These are phyloP conservation scores for Mus spicilegus DNA, from an alignment of 2,113 vertebrate species.

Conservation along the genomic window DNA sequence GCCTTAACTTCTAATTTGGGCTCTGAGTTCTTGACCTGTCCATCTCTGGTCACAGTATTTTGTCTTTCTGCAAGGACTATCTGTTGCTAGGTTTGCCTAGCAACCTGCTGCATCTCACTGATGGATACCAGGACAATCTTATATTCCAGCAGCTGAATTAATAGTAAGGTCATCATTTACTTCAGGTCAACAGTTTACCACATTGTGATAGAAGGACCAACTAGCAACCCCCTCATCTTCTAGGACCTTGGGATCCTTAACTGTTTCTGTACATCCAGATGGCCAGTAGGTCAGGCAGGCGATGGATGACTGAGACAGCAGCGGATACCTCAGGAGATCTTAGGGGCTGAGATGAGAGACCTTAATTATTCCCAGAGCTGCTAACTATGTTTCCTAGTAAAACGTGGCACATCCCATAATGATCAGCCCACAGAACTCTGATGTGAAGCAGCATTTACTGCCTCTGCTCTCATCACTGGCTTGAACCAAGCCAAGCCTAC, in stretches of 20 bases:
- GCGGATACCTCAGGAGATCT: not conserved
- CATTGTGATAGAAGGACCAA: not conserved
- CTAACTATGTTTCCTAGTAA: constrained; percentile 49
- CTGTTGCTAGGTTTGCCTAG: not conserved
- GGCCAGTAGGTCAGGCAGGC: not conserved
- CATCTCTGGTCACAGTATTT: constrained; percentile 24
- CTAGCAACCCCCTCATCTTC: not conserved
- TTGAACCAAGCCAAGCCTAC: not conserved
- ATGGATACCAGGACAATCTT: not conserved
- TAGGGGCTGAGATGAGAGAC: constrained; percentile 7
- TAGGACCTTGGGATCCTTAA: not conserved
- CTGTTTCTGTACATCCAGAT: not conserved
- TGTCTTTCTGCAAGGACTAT: not conserved
- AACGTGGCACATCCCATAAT: not conserved
- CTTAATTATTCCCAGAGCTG: constrained; percentile 55
- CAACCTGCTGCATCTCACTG: constrained; percentile 10
- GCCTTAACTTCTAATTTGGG: not conserved
- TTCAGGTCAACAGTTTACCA: not conserved
- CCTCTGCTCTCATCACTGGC: not conserved
- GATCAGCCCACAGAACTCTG: constrained; percentile 30
- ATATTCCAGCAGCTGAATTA: not conserved
- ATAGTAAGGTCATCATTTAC: not conserved
- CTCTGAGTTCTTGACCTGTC: not conserved
- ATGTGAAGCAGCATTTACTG: not conserved
- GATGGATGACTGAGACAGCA: not conserved